Conservation (phyloP, 2,888 invertebrate species). For the Dexiosoma caninum region DNA sequence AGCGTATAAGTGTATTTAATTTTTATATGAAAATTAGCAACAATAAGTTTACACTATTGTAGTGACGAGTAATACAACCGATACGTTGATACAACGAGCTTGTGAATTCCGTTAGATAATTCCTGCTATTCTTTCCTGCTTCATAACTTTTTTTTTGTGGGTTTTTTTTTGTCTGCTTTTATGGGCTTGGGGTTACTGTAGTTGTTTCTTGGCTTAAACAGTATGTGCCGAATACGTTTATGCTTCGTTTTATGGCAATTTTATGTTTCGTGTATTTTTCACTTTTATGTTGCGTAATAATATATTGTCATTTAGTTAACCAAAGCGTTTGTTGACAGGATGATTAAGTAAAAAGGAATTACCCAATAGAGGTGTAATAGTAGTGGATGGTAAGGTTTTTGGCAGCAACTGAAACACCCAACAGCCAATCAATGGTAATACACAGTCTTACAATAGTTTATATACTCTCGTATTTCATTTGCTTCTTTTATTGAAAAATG, state of each 20-base stretch:
- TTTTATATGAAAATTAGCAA: no score
- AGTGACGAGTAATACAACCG: no score
- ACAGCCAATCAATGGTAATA: no score
- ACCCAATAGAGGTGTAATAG: not conserved
- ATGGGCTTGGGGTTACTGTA: not conserved
- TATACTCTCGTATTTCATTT: no score
- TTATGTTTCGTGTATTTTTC: constrained; percentile 8
- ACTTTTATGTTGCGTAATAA: constrained; percentile 48
- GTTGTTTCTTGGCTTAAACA: not conserved
- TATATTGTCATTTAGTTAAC: constrained; percentile 61
- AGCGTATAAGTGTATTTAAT: no score
- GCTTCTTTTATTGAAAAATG: no score
- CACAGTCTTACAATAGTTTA: no score
- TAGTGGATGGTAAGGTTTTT: not conserved
- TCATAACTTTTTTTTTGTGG: not conserved
- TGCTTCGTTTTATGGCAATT: constrained; percentile 48
- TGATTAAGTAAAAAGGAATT: constrained; percentile 16
- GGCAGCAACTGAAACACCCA: no score
- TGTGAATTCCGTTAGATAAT: constrained; percentile 34
- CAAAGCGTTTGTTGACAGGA: constrained; percentile 52
- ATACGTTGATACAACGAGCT: no score
- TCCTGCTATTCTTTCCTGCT: not conserved
- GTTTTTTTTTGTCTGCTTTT: not conserved
- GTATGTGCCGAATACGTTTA: not conserved
- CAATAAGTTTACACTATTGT: no score